Conservation (phyloP, 2,797 vertebrate species). For the Gastrophryne carolinensis region DNA sequence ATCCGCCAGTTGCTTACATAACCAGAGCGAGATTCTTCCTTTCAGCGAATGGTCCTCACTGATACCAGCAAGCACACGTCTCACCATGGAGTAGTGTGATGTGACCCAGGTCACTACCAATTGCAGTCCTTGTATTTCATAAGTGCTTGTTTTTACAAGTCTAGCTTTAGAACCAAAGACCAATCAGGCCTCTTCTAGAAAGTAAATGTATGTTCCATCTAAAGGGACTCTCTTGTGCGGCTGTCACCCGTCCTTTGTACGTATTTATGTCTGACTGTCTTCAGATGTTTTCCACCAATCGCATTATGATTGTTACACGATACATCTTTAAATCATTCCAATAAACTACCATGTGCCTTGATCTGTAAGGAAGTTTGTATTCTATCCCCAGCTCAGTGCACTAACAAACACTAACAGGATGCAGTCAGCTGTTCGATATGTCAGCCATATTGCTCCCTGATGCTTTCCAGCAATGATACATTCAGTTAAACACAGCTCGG, state of each 20-base stretch:
- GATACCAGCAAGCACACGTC: slow-evolving; percentile 44
- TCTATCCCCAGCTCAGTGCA: too few species aligned
- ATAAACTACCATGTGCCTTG: not conserved
- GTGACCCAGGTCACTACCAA: slow-evolving; percentile 63
- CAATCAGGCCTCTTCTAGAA: not conserved
- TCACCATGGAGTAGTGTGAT: slow-evolving; percentile 46
- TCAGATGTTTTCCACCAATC: not conserved
- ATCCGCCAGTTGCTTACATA: slow-evolving; percentile 93
- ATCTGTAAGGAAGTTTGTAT: too few species aligned
- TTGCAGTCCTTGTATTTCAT: slow-evolving; percentile 46
- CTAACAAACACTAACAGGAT: too few species aligned
- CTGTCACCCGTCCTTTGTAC: not conserved
- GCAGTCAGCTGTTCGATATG: too few species aligned
- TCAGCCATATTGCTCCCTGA: too few species aligned
- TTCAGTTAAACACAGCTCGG: too few species aligned
- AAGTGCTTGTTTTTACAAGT: not conserved
- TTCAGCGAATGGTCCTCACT: slow-evolving; percentile 35
- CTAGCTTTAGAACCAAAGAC: not conserved
- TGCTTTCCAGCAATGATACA: too few species aligned
- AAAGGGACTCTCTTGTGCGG: not conserved
- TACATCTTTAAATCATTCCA: not conserved
- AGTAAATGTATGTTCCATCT: not conserved
- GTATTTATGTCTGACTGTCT: slow-evolving; percentile 34
- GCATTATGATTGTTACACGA: not conserved
- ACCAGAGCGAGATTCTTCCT: slow-evolving; percentile 49